A percentile compares a stretch with the other conserved stretches of the same genome.
Evolutionary conservation across 2,113 vertebrate species (phyloP).

Genomic region (Charadrius vociferus): DNA sequence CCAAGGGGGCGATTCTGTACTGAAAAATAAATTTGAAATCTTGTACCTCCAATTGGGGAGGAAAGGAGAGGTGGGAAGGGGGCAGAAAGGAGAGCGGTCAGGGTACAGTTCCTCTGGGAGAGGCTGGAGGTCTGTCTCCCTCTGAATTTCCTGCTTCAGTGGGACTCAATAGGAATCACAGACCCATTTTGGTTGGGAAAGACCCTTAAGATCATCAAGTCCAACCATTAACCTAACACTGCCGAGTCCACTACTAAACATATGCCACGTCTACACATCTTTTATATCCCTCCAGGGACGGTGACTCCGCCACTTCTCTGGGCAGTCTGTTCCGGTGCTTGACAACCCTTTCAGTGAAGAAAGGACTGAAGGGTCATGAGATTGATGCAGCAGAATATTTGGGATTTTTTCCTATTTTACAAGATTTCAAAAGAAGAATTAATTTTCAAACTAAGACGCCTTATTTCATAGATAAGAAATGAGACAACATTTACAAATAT

Average conservation of each 20-base stretch:
- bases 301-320: not conserved
- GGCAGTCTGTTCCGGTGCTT: not conserved
- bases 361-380: not conserved
- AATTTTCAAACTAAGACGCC: not conserved
- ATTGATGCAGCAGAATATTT: not conserved
- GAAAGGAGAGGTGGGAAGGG: not conserved
- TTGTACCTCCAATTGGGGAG: not conserved
- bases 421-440: not conserved
- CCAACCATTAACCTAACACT: not conserved
- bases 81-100: not conserved
- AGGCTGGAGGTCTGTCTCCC: not conserved
- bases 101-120: not conserved
- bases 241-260: not conserved
- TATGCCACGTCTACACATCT: rapidly evolving
- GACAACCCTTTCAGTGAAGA: rapidly evolving
- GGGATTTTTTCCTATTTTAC: not conserved
- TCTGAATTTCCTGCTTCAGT: not conserved
- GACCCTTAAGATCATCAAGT: not conserved
- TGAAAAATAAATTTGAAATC: not conserved
- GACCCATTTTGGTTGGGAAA: not conserved
- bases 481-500: not conserved
- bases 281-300: not conserved
- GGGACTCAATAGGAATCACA: not conserved
- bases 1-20: not conserved
- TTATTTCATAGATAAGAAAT: not conserved